Evolutionary conservation across 92 coral and sea anemone species (phyloP), one percentile per base, ranked within the genome.

Genomic region (Palythoa grandiflora): DNA sequence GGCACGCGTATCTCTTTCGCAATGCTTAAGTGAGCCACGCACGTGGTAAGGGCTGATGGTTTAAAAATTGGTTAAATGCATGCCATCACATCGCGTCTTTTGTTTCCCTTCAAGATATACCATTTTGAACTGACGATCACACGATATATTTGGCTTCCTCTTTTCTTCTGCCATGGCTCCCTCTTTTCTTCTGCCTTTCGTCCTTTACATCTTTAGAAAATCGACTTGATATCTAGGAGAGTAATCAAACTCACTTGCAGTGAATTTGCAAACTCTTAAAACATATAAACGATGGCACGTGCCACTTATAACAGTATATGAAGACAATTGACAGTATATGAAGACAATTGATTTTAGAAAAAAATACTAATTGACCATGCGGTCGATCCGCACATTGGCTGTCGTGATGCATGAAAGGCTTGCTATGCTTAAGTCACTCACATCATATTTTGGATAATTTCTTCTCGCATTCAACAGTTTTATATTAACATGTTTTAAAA

Each of bases 1-100:
- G 86, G 86, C 86, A 81, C 86, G 86, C 86, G 86, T 38, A 16
- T 14, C 38, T 3, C 83, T 78, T 78, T 63, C 68, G 70, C 47
- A 81, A 81, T 81, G 75, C 86, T 81, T 47, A 20, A 81, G 75
- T 65, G 75, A 68, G 86, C 86, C 86, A 81, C 86, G 86, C 66
- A 6, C 37, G 37, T 54, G 44, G n/a, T 19, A 3, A 37, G 44
- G 50, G 51, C 61, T 39, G 73, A 65, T 13, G 38, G 86, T 21
- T 28, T 71, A 20, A 63, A 37, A 28, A 47, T 66, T 7, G 7
- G 48, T 38, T 40, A 38, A 35, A 16, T 47, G 86, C 75, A 81
- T 81, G 74, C 86, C 86, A 63, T 65, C 75, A 81, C 85, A 80
- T 63, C 35, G 63, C 38, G 8, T 38, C 85, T 65, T 80, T 80